phyloP scores from a whole-genome alignment of 2,888 invertebrate genomes.

The Diarsia brunnea region DNA sequence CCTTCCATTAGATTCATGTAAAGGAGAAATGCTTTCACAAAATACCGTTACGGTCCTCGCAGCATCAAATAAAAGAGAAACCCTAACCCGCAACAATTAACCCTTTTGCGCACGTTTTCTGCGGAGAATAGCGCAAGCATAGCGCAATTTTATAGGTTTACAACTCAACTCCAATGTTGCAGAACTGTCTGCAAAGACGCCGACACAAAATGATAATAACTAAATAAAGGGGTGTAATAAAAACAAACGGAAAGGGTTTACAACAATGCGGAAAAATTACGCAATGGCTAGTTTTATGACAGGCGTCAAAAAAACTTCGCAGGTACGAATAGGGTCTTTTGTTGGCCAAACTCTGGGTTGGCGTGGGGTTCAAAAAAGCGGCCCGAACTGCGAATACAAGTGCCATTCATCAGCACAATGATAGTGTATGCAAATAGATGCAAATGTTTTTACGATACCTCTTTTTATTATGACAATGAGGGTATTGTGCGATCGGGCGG shows the following conservation, averaged over 20 bases:
- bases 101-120: conserved; percentile 88
- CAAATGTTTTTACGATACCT: conserved; percentile 80
- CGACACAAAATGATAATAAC: conserved; percentile 77
- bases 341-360: conserved; percentile 71
- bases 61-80: conserved; percentile 84
- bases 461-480: conserved; percentile 76
- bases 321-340: conserved; percentile 84
- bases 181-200: conserved; percentile 87
- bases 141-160: conserved; percentile 89
- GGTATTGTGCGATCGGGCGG: conserved; percentile 71
- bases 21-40: conserved; percentile 78
- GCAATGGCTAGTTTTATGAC: conserved; percentile 87
- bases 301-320: conserved; percentile 82
- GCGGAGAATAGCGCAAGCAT: conserved; percentile 88
- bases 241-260: conserved; percentile 90
- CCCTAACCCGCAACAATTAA: conserved; percentile 81
- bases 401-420: conserved; percentile 78
- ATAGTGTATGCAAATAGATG: conserved; percentile 87
- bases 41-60: conserved; percentile 85
- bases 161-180: conserved; percentile 83
- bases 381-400: conserved; percentile 77
- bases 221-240: conserved; percentile 86
- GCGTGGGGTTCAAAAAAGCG: conserved; percentile 63
- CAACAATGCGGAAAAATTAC: conserved; percentile 89
- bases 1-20: conserved; percentile 77